A percentile compares a stretch with the other conserved stretches of the same genome.
Evolutionary conservation across 1,140 invertebrate genomes (phyloP).

Genomic region (Drosophila obscura): DNA sequence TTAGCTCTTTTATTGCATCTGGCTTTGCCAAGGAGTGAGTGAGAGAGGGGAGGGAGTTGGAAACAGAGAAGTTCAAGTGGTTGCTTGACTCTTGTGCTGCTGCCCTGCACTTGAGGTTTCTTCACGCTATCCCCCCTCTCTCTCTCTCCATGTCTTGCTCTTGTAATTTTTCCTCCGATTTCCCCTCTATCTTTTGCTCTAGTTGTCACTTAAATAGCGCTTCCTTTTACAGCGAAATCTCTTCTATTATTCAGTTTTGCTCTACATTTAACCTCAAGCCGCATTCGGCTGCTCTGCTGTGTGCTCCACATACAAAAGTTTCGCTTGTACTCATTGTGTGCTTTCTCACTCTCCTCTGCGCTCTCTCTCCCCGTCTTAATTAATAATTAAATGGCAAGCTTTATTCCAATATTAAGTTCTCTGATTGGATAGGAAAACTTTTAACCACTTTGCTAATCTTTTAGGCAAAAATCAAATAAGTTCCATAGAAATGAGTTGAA

Average conservation of each 20-base stretch:
- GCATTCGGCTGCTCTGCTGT: conserved; percentile 32
- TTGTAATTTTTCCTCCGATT: not conserved
- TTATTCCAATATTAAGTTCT: not conserved
- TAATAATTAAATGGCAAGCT: conserved; percentile 41
- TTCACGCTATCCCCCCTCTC: conserved; percentile 39
- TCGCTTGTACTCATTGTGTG: conserved; percentile 41
- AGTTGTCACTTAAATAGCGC: conserved; percentile 6
- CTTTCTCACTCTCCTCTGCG: not conserved
- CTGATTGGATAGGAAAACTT: conserved; percentile 9
- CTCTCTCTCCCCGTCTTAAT: conserved; percentile 15
- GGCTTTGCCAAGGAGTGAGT: conserved; percentile 40
- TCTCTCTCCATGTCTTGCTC: not conserved
- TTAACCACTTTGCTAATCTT: conserved; percentile 33
- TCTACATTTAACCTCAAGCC: conserved; percentile 50
- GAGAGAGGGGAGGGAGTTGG: not conserved
- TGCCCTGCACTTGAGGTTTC: conserved; percentile 66
- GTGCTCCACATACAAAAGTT: conserved; percentile 51
- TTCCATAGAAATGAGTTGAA: too few relatives aligned
- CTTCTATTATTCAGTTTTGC: conserved; percentile 48
- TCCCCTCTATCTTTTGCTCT: not conserved
- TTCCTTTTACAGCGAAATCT: conserved; percentile 26
- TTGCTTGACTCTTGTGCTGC: conserved; percentile 64
- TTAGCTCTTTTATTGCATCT: conserved; percentile 35
- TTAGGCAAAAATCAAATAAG: conserved; percentile 7
- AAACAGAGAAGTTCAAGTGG: conserved; percentile 65